Base-by-base conservation (phyloP, 2,113 vertebrate genomes). In the Oreochromis aureus region DNA sequence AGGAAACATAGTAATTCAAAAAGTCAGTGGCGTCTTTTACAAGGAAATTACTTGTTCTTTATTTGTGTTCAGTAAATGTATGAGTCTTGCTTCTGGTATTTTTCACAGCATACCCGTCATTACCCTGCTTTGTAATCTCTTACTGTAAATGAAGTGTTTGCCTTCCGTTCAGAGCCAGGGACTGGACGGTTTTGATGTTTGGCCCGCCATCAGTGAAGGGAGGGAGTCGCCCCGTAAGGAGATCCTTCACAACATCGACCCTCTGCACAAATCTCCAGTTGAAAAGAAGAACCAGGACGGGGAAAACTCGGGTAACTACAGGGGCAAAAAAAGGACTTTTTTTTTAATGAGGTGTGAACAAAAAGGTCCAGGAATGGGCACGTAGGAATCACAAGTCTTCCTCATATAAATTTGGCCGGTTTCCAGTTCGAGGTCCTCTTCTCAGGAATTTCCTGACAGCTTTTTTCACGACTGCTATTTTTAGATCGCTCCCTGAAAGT, bases 201-300 rank as follows among this genome's bases (percentile, higher is more conserved):
- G 98, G 98, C 92, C 97, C 1, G 92, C 97, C 78, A 97, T 99
- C 95, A 99, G 98, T 0, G 98, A 99, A 80, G 97, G 97, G 78
- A 97, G 89, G 84, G 96, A 96, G 58, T 99, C 98, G 0, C 97
- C 98, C 0, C 97, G 98, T n/a, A 96, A 92, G 0, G 98, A 99
- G 96, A 98, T 99, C 92, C 95, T 99, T n/a, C 98, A 99, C 95
- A 99, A 99, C 94, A 99, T 99, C 0, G 98, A 99, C 92, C 98
- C 98, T 0, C 95, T 99, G 51, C 98, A 99, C 96, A 97, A 95
- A 91, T 95, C 97, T 0, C 94, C 96, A 7, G 94, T 80, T 53
- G 94, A 96, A 0, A 96, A 0, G 95, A 94, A 6, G 93, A 90
- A 30, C 91, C 95, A 0, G 91, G 79, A 58, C 7, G 18, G 80